A percentile compares a stretch with the other conserved stretches of the same genome.
phyloP scores from a whole-genome alignment of 2,113 vertebrate genomes.

The Accipiter virgatus region DNA sequence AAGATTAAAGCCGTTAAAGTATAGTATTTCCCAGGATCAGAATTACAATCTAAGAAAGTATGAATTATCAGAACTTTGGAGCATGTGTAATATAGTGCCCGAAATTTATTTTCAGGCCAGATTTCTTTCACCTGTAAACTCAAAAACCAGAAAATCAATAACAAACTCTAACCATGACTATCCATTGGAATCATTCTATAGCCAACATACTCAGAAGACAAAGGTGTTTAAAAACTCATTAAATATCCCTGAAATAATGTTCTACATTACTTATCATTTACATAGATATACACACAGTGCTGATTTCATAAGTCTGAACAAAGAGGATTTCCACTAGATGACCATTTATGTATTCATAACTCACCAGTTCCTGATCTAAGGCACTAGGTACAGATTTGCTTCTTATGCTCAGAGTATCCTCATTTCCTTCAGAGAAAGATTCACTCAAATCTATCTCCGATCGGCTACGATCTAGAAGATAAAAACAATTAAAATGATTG shows the following conservation, averaged over 20 bases:
- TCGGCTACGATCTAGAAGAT: constrained; percentile 81
- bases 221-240: not conserved
- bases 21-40: not conserved
- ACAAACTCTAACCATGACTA: not conserved
- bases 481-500: not conserved
- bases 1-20: not conserved
- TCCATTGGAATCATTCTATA: not conserved
- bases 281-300: not conserved
- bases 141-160: not conserved
- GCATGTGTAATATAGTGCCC: not conserved
- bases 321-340: not conserved
- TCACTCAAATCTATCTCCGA: constrained; percentile 90
- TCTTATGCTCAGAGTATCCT: constrained; percentile 78
- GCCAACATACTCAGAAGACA: not conserved
- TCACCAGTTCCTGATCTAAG: constrained; percentile 82
- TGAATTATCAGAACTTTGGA: not conserved
- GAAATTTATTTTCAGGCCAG: not conserved
- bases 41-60: not conserved
- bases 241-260: not conserved
- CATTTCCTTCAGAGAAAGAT: constrained; percentile 78
- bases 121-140: not conserved
- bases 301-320: not conserved
- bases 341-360: constrained; percentile 18
- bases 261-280: not conserved
- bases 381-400: constrained; percentile 88